These are phyloP conservation scores for Ceratosolen solmsi DNA, from an alignment of 1,140 invertebrate genomes.

Conservation along the genomic window DNA sequence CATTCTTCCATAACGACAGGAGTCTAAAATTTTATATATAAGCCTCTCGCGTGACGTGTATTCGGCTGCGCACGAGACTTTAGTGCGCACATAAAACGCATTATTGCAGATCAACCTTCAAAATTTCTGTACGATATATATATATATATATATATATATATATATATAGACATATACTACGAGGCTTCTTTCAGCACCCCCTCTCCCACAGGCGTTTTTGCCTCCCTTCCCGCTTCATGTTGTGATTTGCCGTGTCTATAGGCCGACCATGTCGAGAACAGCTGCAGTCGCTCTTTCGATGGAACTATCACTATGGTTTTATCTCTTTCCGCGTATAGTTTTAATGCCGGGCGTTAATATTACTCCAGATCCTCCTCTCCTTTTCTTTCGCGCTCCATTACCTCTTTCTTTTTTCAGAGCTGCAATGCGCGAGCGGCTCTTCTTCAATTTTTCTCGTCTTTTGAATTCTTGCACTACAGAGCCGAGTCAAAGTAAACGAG, in stretches of 20 bases:
- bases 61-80: too few species aligned
- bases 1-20: too few species aligned
- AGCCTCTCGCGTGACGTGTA: too few species aligned
- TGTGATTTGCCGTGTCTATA: slow-evolving; percentile 3
- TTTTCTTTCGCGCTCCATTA: not conserved
- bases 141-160: too few species aligned
- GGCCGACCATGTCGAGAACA: not conserved
- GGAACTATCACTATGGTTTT: not conserved
- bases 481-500: not conserved
- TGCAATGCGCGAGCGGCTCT: not conserved
- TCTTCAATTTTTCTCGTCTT: not conserved
- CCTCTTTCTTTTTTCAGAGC: not conserved
- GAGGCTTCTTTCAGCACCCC: too few species aligned
- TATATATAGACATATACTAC: too few species aligned
- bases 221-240: not conserved
- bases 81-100: not conserved
- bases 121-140: not conserved
- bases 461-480: not conserved
- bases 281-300: not conserved
- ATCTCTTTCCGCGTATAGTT: slow-evolving; percentile 12
- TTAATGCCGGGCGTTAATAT: slow-evolving; percentile 6
- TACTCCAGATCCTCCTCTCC: not conserved
- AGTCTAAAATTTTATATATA: too few species aligned
- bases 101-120: not conserved
- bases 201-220: not conserved